phyloP scores from a whole-genome alignment of 2,888 invertebrate species.

The Agrotis segetum region DNA sequence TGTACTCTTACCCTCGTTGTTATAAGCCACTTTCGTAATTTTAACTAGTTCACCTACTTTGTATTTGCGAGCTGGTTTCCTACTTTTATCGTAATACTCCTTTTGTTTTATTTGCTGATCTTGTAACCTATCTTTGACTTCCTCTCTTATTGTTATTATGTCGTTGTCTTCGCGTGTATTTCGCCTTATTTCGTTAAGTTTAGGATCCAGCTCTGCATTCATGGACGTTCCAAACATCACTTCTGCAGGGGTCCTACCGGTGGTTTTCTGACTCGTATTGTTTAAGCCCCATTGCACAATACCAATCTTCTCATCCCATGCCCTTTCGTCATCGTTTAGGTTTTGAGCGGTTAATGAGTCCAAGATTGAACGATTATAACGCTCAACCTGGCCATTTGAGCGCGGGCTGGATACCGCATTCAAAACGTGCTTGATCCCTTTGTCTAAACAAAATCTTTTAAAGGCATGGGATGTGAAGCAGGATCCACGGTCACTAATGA shows the following conservation, averaged over 20 bases:
- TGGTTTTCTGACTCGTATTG: conserved; percentile 17
- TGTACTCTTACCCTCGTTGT: too few species aligned
- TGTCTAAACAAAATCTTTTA: too few species aligned
- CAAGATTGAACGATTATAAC: conserved; percentile 1
- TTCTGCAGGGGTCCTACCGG: conserved; percentile 13
- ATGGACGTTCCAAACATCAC: conserved; percentile 9
- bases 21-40: too few species aligned
- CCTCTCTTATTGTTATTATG: too few species aligned
- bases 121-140: too few species aligned
- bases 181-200: not conserved
- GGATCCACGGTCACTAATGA: too few species aligned
- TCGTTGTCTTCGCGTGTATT: too few species aligned
- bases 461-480: too few species aligned
- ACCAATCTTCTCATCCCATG: not conserved
- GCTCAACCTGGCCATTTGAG: not conserved
- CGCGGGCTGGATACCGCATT: too few species aligned
- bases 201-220: not conserved
- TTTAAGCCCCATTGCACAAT: conserved; percentile 5
- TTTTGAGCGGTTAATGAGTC: not conserved
- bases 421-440: too few species aligned
- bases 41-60: too few species aligned
- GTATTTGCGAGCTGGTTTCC: too few species aligned
- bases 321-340: not conserved
- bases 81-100: not conserved
- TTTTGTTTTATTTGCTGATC: not conserved